Percentiles rank a stretch among this genome's conserved stretches.
phyloP scores from a whole-genome alignment of 2,797 vertebrate genomes.

The Acanthurus lineatus region DNA sequence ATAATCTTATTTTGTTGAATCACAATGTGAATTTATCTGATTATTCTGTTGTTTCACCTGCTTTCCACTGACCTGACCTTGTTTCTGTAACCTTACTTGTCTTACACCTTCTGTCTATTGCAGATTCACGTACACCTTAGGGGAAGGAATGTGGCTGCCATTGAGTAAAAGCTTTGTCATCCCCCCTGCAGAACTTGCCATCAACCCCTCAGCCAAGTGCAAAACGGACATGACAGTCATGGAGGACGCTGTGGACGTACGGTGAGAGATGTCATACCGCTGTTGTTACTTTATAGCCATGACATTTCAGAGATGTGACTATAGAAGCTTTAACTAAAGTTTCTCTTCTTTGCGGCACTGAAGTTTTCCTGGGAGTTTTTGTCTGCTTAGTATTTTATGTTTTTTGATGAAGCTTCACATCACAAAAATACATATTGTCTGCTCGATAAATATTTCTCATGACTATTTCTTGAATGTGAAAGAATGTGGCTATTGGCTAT shows the following conservation, averaged over 20 bases:
- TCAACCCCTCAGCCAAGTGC: conserved; percentile 98
- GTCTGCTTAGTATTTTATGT: conserved; percentile 6
- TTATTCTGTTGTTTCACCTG: not conserved
- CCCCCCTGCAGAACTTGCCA: conserved; percentile 96
- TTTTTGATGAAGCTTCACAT: conserved; percentile 4
- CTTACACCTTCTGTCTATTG: conserved; percentile 9
- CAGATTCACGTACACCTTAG: conserved; percentile 97
- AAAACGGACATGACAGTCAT: conserved; percentile 99
- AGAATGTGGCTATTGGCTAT: not conserved
- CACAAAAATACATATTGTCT: conserved; percentile 8
- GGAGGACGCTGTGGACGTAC: conserved; percentile 98
- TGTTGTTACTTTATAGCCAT: not conserved
- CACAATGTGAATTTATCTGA: not conserved
- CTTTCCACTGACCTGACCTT: not conserved
- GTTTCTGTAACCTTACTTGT: not conserved
- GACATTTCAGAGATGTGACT: not conserved
- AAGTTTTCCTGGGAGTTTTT: not conserved
- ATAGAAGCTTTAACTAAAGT: not conserved
- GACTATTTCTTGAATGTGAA: not conserved
- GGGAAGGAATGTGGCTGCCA: conserved; percentile 98
- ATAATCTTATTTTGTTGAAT: not conserved
- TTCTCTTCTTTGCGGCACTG: not conserved
- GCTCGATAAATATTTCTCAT: conserved; percentile 18
- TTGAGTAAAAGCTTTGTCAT: conserved; percentile 99
- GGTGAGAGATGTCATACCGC: conserved; percentile 81